These are phyloP conservation scores for Smittia aterrima DNA, from an alignment of 2,888 invertebrate species.

Conservation along the genomic window DNA sequence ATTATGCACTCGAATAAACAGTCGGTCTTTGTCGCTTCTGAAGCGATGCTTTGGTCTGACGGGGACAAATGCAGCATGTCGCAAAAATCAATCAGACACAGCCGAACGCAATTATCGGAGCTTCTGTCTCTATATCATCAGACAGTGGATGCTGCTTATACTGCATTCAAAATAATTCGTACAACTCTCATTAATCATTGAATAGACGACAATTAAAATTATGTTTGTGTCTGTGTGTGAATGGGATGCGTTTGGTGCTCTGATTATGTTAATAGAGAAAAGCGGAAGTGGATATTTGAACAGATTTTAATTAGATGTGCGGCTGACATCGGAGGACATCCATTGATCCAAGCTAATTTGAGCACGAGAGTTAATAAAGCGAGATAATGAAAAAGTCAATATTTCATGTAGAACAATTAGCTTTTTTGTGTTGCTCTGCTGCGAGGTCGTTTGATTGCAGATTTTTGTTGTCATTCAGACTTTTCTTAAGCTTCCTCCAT, in stretches of 20 bases:
- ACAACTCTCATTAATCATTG: neutral
- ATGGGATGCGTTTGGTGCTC: neutral
- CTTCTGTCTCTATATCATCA: neutral
- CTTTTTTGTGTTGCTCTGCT: neutral
- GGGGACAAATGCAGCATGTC: neutral
- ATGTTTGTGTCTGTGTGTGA: neutral
- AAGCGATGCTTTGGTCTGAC: no score
- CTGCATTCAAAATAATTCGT: neutral
- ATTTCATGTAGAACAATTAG: neutral
- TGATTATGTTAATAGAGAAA: no score
- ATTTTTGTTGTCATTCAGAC: no score
- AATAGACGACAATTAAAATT: neutral
- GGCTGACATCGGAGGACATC: no score
- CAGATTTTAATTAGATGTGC: no score
- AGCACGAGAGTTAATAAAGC: neutral
- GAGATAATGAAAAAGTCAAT: constrained; percentile 1
- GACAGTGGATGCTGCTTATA: neutral
- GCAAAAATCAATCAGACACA: constrained; percentile 7
- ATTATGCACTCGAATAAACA: constrained; percentile 2
- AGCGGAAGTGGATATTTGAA: no score
- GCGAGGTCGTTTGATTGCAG: no score
- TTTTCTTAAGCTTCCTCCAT: neutral
- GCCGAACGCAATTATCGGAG: neutral
- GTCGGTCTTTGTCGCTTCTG: no score
- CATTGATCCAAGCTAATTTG: no score